Evolutionary conservation across 1,140 invertebrate species (phyloP).

Genomic region (Amyelois transitella): DNA sequence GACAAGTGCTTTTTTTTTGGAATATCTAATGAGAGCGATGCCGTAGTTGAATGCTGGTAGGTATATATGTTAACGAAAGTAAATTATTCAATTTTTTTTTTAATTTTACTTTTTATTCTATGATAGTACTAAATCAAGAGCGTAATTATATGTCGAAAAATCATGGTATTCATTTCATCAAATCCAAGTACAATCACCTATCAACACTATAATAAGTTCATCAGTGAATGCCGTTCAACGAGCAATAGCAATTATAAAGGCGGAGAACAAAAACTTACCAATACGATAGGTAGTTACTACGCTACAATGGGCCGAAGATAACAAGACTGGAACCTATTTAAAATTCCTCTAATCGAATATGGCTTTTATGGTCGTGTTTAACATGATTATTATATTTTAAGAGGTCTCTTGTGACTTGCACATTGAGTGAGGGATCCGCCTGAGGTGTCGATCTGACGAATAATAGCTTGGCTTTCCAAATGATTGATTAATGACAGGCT

Average conservation of each 20-base stretch:
- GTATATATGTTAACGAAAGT: too few relatives aligned
- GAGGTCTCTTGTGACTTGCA: slow-evolving; percentile 73
- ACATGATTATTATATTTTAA: slow-evolving; percentile 76
- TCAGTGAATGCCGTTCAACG: slow-evolving; percentile 38
- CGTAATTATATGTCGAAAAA: not conserved
- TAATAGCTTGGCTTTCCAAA: slow-evolving; percentile 56
- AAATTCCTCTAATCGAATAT: slow-evolving; percentile 71
- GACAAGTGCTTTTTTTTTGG: too few relatives aligned
- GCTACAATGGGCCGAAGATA: slow-evolving; percentile 61
- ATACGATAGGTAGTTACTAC: slow-evolving; percentile 49
- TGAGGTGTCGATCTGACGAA: slow-evolving; percentile 68
- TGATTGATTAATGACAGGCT: slow-evolving; percentile 73
- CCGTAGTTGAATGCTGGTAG: too few relatives aligned
- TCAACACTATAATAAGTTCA: slow-evolving; percentile 12
- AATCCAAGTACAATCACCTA: slow-evolving; percentile 1
- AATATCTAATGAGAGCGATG: too few relatives aligned
- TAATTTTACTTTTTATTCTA: too few relatives aligned
- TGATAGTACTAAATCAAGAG: too few relatives aligned
- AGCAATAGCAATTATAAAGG: slow-evolving; percentile 58
- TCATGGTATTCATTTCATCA: slow-evolving; percentile 6
- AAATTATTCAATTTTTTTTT: too few relatives aligned
- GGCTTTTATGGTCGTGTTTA: slow-evolving; percentile 74
- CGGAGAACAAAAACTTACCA: slow-evolving; percentile 52
- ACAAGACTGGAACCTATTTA: slow-evolving; percentile 69
- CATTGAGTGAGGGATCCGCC: slow-evolving; percentile 43